These are phyloP conservation scores for Anabas testudineus DNA, from an alignment of 2,797 vertebrate species.

Conservation along the genomic window DNA sequence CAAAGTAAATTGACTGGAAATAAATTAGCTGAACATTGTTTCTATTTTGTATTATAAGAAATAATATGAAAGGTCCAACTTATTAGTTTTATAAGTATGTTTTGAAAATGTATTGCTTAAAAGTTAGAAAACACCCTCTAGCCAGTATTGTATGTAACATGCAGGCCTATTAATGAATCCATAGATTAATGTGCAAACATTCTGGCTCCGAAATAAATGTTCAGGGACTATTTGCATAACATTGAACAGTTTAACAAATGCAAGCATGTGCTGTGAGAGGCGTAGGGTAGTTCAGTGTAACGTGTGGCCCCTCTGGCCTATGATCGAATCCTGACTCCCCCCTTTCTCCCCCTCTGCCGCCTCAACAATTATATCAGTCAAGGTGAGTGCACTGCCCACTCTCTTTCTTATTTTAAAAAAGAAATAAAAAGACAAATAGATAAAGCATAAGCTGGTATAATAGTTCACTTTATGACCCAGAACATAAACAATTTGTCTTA, in stretches of 20 bases:
- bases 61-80: too few relatives aligned
- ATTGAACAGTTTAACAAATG: constrained; percentile 55
- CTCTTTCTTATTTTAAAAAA: constrained; percentile 35
- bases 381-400: constrained; percentile 59
- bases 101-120: too few relatives aligned
- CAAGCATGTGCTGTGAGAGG: constrained; percentile 46
- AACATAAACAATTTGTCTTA: constrained; percentile 54
- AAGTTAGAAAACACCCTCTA: background rate
- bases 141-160: background rate
- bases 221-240: constrained; percentile 41
- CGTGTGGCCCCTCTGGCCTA: constrained; percentile 46
- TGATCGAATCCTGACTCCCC: constrained; percentile 50
- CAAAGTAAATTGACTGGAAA: background rate
- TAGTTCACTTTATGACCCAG: constrained; percentile 54
- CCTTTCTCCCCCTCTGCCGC: constrained; percentile 39
- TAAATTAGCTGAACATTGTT: too few relatives aligned
- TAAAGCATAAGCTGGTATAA: constrained; percentile 40
- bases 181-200: background rate
- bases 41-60: too few relatives aligned
- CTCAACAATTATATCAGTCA: constrained; percentile 71
- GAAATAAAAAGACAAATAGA: constrained; percentile 19
- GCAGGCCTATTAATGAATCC: constrained; percentile 10
- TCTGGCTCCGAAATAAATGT: constrained; percentile 20
- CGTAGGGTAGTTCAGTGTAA: constrained; percentile 52
- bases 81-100: too few relatives aligned